These are phyloP conservation scores for Sarcophaga subvicina DNA, from an alignment of 2,888 invertebrate species.

Conservation along the genomic window DNA sequence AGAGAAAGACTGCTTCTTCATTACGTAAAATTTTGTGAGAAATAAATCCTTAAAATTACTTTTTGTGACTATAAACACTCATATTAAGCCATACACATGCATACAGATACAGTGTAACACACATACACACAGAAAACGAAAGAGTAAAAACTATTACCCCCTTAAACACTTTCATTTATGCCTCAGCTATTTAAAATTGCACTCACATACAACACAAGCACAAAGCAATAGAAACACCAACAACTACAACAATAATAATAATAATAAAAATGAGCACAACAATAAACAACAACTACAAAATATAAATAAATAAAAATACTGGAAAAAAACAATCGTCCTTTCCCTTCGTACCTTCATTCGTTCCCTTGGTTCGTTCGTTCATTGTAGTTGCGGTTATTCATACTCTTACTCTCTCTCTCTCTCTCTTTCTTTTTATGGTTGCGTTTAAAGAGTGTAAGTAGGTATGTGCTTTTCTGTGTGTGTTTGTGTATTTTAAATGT, in stretches of 20 bases:
- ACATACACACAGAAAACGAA: not conserved
- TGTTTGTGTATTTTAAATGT: slow-evolving; percentile 33
- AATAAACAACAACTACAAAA: slow-evolving; percentile 46
- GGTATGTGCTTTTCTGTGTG: not conserved
- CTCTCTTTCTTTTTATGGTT: not conserved
- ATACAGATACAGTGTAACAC: not conserved
- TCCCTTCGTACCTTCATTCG: too few species aligned
- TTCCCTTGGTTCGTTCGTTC: not conserved
- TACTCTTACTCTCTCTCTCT: too few species aligned
- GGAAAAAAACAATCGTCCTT: not conserved
- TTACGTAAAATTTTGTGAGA: slow-evolving; percentile 63
- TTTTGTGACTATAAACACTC: slow-evolving; percentile 66
- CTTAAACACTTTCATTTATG: slow-evolving; percentile 64
- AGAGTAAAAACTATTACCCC: slow-evolving; percentile 18
- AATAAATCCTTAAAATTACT: slow-evolving; percentile 70
- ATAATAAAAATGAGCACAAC: not conserved
- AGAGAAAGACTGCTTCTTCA: slow-evolving; percentile 60
- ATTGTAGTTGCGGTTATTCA: not conserved
- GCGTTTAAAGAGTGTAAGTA: not conserved
- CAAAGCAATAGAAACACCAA: slow-evolving; percentile 8
- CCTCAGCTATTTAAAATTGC: slow-evolving; percentile 55
- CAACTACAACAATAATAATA: slow-evolving; percentile 11
- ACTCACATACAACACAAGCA: slow-evolving; percentile 14
- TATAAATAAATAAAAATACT: not conserved
- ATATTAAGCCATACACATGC: slow-evolving; percentile 12